These are phyloP conservation scores for Coecobrya sp. DNA, from an alignment of 2,888 invertebrate genomes.

Conservation along the genomic window DNA sequence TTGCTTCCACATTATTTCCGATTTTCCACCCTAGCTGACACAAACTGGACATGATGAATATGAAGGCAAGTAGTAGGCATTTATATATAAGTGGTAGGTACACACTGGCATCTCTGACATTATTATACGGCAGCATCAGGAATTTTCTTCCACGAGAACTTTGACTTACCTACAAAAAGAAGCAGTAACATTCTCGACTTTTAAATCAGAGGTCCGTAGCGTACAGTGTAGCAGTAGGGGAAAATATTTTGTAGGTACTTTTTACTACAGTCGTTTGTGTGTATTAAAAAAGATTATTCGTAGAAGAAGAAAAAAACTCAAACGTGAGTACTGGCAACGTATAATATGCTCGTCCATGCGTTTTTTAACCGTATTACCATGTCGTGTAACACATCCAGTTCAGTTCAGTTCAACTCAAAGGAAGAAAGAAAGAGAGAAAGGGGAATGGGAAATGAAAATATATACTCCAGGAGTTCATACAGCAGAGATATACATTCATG, in stretches of 20 bases:
- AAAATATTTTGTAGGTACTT: not conserved
- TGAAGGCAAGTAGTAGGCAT: not conserved
- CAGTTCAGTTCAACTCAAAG: not conserved
- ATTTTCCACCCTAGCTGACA: not conserved
- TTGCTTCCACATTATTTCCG: not conserved
- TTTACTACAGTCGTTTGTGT: not conserved
- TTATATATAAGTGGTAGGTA: not conserved
- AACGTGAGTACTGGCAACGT: not conserved
- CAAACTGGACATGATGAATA: not conserved
- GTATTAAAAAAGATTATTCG: not conserved
- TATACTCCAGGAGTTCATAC: not conserved
- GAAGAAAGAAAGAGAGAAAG: not conserved
- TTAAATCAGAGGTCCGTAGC: not conserved
- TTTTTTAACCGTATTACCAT: conserved; percentile 35
- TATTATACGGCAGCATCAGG: not conserved
- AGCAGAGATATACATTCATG: not conserved
- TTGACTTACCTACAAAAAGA: conserved; percentile 12
- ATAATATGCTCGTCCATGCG: conserved; percentile 2
- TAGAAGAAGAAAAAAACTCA: not conserved
- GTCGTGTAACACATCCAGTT: conserved; percentile 20
- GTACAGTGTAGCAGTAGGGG: not conserved
- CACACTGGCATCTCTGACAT: not conserved
- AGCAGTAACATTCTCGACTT: conserved; percentile 38
- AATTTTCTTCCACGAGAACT: conserved; percentile 36
- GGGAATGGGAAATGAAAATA: conserved; percentile 3